Evolutionary conservation across 2,888 invertebrate species (phyloP).

Genomic region (Neria commutata): DNA sequence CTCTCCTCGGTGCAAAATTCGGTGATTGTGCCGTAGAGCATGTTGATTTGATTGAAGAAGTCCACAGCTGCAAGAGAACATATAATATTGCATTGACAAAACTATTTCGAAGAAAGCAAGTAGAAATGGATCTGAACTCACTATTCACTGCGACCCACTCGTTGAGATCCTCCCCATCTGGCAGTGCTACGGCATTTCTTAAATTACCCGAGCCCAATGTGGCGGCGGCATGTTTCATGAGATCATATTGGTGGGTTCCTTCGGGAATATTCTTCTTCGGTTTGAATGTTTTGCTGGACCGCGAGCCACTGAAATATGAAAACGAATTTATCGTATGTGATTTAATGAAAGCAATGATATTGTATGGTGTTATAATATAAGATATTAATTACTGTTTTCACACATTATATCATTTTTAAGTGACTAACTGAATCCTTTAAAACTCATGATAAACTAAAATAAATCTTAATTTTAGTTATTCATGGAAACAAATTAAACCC

Average conservation of each 20-base stretch:
- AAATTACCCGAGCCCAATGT: constrained; percentile 97
- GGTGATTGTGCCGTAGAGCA: constrained; percentile 99
- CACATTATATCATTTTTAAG: not conserved
- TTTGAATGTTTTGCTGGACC: constrained; percentile 96
- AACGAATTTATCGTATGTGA: not conserved
- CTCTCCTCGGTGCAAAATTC: constrained; percentile 98
- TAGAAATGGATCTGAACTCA: constrained; percentile 65
- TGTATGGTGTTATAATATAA: too few species aligned
- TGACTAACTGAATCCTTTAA: not conserved
- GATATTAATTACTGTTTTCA: not conserved
- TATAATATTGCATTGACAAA: not conserved
- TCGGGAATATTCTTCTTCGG: constrained; percentile 99
- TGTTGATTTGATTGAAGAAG: constrained; percentile 99
- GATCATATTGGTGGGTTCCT: constrained; percentile 97
- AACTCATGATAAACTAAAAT: not conserved
- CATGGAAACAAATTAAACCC: too few species aligned
- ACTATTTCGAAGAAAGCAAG: not conserved
- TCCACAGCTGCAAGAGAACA: constrained; percentile 81
- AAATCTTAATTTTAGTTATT: not conserved
- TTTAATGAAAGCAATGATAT: not conserved
- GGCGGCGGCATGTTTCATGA: constrained; percentile 99
- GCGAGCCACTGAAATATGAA: constrained; percentile 60
- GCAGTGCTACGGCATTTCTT: constrained; percentile 92
- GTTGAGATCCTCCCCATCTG: constrained; percentile 98
- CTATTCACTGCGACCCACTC: constrained; percentile 99